Evolutionary conservation across 2,797 vertebrate genomes (phyloP), one percentile per base, ranked within the genome.

Genomic region (Pyrocephalus nanus): DNA sequence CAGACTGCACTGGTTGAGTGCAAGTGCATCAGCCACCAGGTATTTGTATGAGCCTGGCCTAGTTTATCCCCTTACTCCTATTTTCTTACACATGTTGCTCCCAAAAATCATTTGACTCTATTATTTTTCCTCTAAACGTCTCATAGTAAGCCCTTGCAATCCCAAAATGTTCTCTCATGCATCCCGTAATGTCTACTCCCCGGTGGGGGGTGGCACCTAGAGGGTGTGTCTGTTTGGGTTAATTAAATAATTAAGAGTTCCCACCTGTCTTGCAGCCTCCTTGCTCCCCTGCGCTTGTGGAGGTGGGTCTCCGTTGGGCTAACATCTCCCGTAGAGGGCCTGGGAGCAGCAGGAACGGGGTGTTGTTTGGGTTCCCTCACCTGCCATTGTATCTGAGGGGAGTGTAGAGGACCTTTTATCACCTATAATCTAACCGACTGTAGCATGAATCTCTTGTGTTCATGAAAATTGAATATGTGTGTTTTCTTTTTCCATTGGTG

Each of bases 171-270:
- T 36, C 11, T 89, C 19, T 58, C 2, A 2, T 65, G 22, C 9
- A 34, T 55, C 20, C 8, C 6, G 9, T 73, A 15, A 65, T 4
- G 13, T 61, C 15, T 47, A 0, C 13, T 8, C 5, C 3, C 3
- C 7, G 3, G 8, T 43, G 4, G 22, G 15, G 4, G 2, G 13
- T 48, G 18, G 12, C 23, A 23, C 2, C 5, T 10, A 53, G 29
- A 27, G 4, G 9, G 12, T 9, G 4, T 57, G 11, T 30, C 11
- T 65, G 3, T 60, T 54, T 42, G 15, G 7, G 13, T 61, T 75
- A 55, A 43, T 62, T 70, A 65, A 25, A 57, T 65, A 43, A 21
- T 73, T 38, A 7, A 7, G 7, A 19, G 5, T 32, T 84, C 27
- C 20, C 19, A 26, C 12, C 8, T 86, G 21, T 20, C 8, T 5